Percentiles rank a stretch among this genome's conserved stretches.
Evolutionary conservation across 2,113 vertebrate genomes (phyloP).

Genomic region (Oxygymnocypris stewartii): DNA sequence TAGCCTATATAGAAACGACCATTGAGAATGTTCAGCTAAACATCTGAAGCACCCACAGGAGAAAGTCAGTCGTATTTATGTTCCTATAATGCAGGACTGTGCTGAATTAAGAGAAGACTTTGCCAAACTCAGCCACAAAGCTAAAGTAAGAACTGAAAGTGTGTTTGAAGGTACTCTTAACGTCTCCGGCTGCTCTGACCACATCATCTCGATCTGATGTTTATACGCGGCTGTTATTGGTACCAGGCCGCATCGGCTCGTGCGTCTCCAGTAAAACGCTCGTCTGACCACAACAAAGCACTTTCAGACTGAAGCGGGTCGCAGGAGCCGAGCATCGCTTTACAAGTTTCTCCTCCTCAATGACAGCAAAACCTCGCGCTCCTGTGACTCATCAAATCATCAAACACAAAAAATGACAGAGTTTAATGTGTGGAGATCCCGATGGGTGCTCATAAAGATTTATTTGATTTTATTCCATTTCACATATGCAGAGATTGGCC

Average conservation of each 20-base stretch:
- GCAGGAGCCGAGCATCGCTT: not conserved
- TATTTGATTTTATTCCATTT: slow-evolving; percentile 33
- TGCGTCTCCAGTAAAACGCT: slow-evolving; percentile 77
- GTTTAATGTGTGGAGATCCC: slow-evolving; percentile 1
- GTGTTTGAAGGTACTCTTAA: slow-evolving; percentile 84
- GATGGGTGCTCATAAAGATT: slow-evolving; percentile 12
- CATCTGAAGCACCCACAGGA: not conserved
- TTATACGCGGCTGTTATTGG: slow-evolving; percentile 89
- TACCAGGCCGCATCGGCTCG: slow-evolving; percentile 86
- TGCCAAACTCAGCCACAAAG: slow-evolving; percentile 45
- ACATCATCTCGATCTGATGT: slow-evolving; percentile 84
- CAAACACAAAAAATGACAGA: not conserved
- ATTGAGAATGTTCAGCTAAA: not conserved
- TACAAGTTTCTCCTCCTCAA: not conserved
- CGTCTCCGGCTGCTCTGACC: slow-evolving; percentile 87
- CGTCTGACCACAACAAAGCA: slow-evolving; percentile 77
- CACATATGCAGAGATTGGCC: not conserved
- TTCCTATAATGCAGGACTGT: not conserved
- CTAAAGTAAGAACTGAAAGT: slow-evolving; percentile 65
- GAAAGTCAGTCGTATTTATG: not conserved
- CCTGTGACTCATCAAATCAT: slow-evolving; percentile 22
- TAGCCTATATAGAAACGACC: not conserved
- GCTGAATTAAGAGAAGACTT: not conserved
- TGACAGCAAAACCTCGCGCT: slow-evolving; percentile 17
- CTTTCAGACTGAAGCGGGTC: not conserved